Conservation (phyloP, 2,888 invertebrate genomes). For the Drosophila nr. perissopoda region DNA sequence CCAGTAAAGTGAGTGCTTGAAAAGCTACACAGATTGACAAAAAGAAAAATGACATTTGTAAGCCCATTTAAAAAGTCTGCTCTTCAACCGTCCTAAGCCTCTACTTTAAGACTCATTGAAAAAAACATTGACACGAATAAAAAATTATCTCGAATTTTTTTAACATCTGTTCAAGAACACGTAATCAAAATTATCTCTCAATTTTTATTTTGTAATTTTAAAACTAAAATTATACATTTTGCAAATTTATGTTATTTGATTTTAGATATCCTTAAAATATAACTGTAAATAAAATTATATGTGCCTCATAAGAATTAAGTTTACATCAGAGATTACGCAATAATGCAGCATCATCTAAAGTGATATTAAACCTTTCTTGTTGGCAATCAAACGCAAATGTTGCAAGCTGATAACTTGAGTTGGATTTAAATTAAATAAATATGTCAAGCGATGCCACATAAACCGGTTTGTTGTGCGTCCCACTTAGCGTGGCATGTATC, state of each 20-base stretch:
- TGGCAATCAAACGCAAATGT: constrained; percentile 10
- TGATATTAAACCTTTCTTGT: background rate
- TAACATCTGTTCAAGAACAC: background rate
- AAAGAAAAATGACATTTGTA: background rate
- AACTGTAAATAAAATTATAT: background rate
- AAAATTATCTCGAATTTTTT: background rate
- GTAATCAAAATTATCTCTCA: background rate
- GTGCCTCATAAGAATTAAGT: background rate
- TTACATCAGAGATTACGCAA: background rate
- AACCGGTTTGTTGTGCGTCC: constrained; percentile 4
- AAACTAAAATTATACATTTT: background rate
- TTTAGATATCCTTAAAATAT: background rate
- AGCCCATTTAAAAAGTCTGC: background rate
- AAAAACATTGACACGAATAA: background rate
- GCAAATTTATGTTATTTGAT: background rate
- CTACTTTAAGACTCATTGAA: too few relatives aligned
- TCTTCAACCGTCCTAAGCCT: background rate
- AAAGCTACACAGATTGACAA: background rate
- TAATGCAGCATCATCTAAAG: background rate
- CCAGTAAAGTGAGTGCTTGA: too few relatives aligned
- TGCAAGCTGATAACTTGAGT: background rate
- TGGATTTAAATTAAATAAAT: constrained; percentile 16
- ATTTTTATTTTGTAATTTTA: background rate
- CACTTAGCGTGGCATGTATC: constrained; percentile 23
- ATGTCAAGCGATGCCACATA: background rate